Conservation (phyloP, 1,140 invertebrate genomes). For the Panonychus citri region DNA sequence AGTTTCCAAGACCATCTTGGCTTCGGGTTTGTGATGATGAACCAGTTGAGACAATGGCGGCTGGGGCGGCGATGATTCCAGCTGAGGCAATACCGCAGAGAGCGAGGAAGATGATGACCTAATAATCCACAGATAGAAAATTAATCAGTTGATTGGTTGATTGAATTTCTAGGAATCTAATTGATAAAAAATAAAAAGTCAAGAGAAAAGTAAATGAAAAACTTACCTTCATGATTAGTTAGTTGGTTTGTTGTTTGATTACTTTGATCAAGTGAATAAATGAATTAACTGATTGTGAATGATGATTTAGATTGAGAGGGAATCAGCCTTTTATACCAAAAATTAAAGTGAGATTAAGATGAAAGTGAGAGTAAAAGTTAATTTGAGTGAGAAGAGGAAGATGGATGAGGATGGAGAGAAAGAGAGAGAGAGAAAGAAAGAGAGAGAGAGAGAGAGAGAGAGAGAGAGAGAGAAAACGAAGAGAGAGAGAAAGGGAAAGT, state of each 20-base stretch:
- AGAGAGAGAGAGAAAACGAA: not conserved
- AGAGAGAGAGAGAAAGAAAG: not conserved
- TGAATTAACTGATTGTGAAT: not conserved
- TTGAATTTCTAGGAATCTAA: not conserved
- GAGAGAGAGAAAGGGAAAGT: not conserved
- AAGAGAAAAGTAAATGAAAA: not conserved
- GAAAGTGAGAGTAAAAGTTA: not conserved
- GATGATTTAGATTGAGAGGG: not conserved
- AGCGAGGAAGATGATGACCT: conserved; percentile 1
- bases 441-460: not conserved
- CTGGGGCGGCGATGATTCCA: not conserved
- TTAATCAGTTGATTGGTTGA: not conserved
- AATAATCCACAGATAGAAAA: not conserved
- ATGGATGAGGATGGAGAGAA: not conserved
- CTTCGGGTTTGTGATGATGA: conserved; percentile 13
- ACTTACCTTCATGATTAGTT: not conserved
- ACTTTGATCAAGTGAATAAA: not conserved
- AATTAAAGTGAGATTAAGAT: not conserved
- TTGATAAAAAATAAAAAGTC: not conserved
- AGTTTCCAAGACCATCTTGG: conserved; percentile 17
- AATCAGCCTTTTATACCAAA: not conserved
- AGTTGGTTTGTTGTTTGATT: conserved; percentile 18
- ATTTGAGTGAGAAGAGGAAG: not conserved
- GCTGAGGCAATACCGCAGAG: not conserved
- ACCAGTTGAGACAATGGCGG: conserved; percentile 18